Conservation (phyloP, 2,113 vertebrate genomes). For the Suricata suricatta region DNA sequence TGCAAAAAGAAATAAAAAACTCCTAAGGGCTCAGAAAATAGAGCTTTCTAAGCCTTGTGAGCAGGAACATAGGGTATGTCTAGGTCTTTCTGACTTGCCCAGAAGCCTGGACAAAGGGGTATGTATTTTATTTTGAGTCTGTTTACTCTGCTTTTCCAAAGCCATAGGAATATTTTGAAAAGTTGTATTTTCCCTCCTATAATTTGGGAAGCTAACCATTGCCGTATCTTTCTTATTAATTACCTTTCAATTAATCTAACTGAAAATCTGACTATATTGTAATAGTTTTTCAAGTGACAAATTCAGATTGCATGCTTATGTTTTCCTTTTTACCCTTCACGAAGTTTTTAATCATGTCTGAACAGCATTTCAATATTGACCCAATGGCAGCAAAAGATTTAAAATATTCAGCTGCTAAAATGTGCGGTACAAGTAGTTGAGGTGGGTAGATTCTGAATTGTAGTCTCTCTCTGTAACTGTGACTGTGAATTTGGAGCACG, state of each 20-base stretch:
- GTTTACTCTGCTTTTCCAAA: background rate
- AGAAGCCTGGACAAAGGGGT: background rate
- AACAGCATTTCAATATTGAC: background rate
- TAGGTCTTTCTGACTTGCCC: background rate
- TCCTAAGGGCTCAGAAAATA: background rate
- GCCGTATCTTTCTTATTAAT: background rate
- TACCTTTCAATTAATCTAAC: slow-evolving; percentile 16
- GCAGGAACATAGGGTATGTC: background rate
- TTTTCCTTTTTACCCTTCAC: background rate
- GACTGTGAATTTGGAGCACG: background rate
- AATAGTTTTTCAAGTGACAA: background rate
- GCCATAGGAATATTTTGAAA: slow-evolving; percentile 9
- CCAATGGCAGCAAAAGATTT: background rate
- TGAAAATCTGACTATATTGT: background rate
- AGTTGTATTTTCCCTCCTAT: background rate
- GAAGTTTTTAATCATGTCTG: background rate
- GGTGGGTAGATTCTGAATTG: background rate
- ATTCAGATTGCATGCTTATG: background rate
- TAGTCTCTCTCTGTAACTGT: background rate
- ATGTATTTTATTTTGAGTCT: background rate
- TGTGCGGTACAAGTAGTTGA: background rate
- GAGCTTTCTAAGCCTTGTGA: background rate
- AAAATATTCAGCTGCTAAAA: background rate
- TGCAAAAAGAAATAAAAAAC: background rate
- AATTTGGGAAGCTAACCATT: background rate